Conservation (phyloP, 2,888 invertebrate species). For the Drosophila mimica region DNA sequence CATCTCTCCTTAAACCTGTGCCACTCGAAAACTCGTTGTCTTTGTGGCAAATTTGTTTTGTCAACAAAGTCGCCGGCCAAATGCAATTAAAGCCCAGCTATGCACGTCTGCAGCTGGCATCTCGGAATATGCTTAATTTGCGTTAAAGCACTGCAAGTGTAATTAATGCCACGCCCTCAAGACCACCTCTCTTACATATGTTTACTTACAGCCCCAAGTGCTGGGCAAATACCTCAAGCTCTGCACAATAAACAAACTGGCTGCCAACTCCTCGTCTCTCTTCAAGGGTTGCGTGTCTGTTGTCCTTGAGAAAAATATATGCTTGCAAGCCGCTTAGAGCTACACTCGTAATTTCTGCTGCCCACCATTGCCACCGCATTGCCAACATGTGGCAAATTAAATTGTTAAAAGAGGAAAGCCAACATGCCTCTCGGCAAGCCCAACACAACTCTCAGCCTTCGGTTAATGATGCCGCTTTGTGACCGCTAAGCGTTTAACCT, state of each 20-base stretch:
- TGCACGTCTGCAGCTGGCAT: conserved; percentile 24
- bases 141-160: conserved; percentile 65
- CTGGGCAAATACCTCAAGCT: conserved; percentile 62
- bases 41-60: conserved; percentile 53
- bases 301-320: conserved; percentile 60
- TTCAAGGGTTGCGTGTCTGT: conserved; percentile 23
- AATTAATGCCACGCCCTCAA: conserved; percentile 60
- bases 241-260: conserved; percentile 57
- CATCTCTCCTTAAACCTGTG: conserved; percentile 22
- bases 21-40: conserved; percentile 46
- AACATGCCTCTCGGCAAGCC: conserved; percentile 6
- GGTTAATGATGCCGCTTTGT: conserved; percentile 77
- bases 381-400: conserved; percentile 71
- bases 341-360: conserved; percentile 56
- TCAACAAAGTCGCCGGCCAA: conserved; percentile 58
- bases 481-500: conserved; percentile 77
- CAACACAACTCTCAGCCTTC: conserved; percentile 38
- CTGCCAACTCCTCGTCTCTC: conserved; percentile 6
- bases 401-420: conserved; percentile 60
- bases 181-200: conserved; percentile 43
- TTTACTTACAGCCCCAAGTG: conserved; percentile 58
- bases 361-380: conserved; percentile 44
- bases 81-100: conserved; percentile 67
- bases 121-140: conserved; percentile 61
- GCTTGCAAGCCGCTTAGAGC: conserved; percentile 56